Percentiles rank a stretch among this genome's conserved stretches.
Evolutionary conservation across 1,140 invertebrate species (phyloP).

Genomic region (Aphidius gifuensis): DNA sequence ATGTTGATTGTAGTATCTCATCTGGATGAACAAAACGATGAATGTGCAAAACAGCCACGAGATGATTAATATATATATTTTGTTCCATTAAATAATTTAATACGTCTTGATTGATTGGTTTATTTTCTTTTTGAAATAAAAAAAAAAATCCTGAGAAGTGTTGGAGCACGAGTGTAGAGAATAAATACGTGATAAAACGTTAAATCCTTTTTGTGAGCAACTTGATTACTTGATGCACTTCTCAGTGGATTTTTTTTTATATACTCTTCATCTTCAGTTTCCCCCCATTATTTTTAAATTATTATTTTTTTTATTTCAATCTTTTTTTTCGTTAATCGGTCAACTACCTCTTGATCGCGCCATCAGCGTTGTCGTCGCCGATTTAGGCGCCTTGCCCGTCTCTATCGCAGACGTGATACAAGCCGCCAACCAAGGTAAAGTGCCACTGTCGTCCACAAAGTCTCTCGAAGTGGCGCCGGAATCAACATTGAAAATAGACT

Average conservation of each 20-base stretch:
- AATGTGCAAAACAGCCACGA: constrained; percentile 10
- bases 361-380: constrained; percentile 17
- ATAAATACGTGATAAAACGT: constrained; percentile 2
- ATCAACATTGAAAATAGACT: constrained; percentile 47
- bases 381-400: constrained; percentile 24
- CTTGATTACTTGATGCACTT: neutral
- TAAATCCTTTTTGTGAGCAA: neutral
- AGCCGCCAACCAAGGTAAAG: constrained; percentile 53
- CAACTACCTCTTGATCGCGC: constrained; percentile 19
- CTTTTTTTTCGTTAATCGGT: constrained; percentile 11
- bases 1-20: neutral
- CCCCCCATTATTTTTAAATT: too few species aligned
- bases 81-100: too few species aligned
- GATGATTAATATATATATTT: neutral
- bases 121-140: neutral
- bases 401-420: constrained; percentile 52
- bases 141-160: too few species aligned
- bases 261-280: constrained; percentile 1
- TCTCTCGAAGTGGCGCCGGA: constrained; percentile 50
- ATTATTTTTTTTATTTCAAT: neutral
- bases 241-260: neutral
- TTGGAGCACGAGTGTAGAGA: too few species aligned
- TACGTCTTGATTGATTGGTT: neutral
- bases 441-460: constrained; percentile 52
- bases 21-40: constrained; percentile 1